phyloP scores from a whole-genome alignment of 64 coral and sea anemone genomes.

The Pachyseris speciosa region DNA sequence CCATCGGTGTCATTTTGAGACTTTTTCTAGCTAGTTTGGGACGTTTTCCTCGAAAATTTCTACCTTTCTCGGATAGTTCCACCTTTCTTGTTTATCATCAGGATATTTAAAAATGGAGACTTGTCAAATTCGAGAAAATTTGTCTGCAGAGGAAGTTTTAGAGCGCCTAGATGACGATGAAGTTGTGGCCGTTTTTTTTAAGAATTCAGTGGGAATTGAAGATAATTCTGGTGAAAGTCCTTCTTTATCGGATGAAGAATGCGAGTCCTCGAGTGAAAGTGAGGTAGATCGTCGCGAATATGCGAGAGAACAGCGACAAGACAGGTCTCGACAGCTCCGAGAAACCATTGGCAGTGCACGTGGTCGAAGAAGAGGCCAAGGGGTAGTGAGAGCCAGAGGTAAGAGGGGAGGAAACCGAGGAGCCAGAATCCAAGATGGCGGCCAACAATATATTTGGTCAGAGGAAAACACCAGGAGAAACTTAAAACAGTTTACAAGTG shows the following conservation, averaged over 20 bases:
- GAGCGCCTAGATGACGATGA: background rate
- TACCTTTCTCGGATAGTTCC: background rate
- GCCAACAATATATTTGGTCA: conserved; percentile 11
- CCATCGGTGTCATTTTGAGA: background rate
- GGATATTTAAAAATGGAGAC: conserved; percentile 24
- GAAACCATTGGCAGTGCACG: background rate
- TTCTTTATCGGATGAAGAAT: background rate
- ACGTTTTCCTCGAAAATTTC: background rate
- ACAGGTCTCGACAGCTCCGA: background rate
- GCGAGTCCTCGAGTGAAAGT: background rate
- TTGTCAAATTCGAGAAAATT: background rate
- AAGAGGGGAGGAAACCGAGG: background rate
- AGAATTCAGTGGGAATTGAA: background rate
- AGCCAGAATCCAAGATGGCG: conserved; percentile 17
- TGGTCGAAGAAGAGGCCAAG: background rate
- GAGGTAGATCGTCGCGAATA: background rate
- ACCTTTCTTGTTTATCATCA: conserved; percentile 32
- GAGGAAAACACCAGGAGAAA: conserved; percentile 8
- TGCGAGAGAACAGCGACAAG: background rate
- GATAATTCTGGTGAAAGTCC: background rate
- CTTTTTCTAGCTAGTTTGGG: background rate
- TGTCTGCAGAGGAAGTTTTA: background rate
- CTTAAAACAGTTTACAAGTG: conserved; percentile 25
- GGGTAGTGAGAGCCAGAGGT: background rate
- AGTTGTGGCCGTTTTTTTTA: background rate